Evolutionary conservation across 2,797 vertebrate genomes (phyloP).

Genomic region (Chelon labrosus): DNA sequence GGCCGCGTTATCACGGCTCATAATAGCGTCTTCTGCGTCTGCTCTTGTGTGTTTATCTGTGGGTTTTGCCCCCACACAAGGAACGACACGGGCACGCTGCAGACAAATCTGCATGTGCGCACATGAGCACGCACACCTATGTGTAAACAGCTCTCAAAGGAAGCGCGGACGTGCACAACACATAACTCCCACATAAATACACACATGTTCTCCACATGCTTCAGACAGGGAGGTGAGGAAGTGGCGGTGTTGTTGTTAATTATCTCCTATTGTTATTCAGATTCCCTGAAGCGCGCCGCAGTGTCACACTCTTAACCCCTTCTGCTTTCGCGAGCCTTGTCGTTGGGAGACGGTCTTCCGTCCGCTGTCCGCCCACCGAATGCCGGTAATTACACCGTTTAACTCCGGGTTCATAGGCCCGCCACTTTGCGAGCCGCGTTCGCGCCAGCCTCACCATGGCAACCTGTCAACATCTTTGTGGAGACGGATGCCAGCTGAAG

Average conservation of each 20-base stretch:
- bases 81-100: constrained; percentile 30
- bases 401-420: constrained; percentile 74
- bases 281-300: constrained; percentile 76
- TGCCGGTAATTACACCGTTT: constrained; percentile 83
- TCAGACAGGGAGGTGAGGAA: constrained; percentile 59
- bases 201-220: constrained; percentile 44
- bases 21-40: constrained; percentile 49
- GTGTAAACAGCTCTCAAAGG: constrained; percentile 15
- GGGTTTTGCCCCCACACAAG: constrained; percentile 39
- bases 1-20: constrained; percentile 45
- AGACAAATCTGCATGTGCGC: background rate
- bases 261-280: constrained; percentile 84
- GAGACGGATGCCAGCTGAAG: constrained; percentile 41
- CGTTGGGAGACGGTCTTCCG: constrained; percentile 56
- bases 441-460: constrained; percentile 76
- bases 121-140: constrained; percentile 3
- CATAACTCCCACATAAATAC: constrained; percentile 12
- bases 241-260: constrained; percentile 78
- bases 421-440: constrained; percentile 55
- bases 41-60: constrained; percentile 50
- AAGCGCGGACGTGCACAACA: constrained; percentile 16
- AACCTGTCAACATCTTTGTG: constrained; percentile 77
- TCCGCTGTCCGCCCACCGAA: constrained; percentile 77
- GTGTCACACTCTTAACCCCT: constrained; percentile 81
- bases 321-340: constrained; percentile 68